phyloP scores from a whole-genome alignment of 2,888 invertebrate species.

The Pachydiplax longipennis region DNA sequence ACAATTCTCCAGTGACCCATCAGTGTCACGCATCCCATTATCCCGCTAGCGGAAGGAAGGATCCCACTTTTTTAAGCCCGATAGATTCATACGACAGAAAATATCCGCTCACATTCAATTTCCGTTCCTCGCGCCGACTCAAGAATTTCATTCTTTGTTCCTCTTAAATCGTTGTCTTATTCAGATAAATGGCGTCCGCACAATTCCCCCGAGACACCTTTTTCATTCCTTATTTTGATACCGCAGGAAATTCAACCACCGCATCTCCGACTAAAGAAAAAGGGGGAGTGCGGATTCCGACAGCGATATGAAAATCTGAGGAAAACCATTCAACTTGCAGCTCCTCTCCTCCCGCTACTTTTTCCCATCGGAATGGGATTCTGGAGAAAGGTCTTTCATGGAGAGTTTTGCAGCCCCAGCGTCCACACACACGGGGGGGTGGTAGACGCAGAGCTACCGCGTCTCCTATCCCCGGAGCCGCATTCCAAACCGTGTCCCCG shows the following conservation, averaged over 20 bases:
- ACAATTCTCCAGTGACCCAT: background rate
- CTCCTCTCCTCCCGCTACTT: background rate
- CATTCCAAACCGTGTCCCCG: slow-evolving; percentile 44
- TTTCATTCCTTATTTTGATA: background rate
- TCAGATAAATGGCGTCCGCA: background rate
- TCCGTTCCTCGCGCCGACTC: background rate
- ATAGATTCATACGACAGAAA: background rate
- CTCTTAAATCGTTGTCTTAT: background rate
- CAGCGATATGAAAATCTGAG: background rate
- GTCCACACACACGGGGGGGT: background rate
- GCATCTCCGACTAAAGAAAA: background rate
- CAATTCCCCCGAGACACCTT: background rate
- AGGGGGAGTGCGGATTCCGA: background rate
- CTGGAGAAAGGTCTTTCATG: background rate
- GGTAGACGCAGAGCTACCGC: background rate
- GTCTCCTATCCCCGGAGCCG: slow-evolving; percentile 27
- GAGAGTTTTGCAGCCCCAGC: background rate
- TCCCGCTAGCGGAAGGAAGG: too few species aligned
- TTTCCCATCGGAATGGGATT: background rate
- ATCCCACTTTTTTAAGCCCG: background rate
- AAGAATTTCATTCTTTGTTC: background rate
- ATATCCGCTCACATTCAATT: background rate
- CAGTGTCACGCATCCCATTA: background rate
- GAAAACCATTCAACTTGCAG: background rate
- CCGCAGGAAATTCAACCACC: background rate